Conservation (phyloP, 2,888 invertebrate species). For the Vandiemenella viatica region DNA sequence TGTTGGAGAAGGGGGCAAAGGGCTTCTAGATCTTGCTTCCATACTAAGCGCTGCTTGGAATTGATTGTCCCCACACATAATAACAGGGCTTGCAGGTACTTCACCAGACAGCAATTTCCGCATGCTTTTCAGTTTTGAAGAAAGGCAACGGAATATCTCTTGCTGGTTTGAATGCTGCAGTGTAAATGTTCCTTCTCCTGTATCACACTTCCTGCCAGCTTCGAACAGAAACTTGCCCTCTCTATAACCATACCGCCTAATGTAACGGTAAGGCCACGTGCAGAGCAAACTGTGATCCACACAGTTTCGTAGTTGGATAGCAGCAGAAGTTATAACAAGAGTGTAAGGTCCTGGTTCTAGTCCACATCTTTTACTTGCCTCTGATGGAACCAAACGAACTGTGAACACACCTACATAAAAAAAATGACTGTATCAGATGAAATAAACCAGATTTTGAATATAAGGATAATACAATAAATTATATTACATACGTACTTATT, state of each 20-base stretch:
- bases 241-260: conserved; percentile 70
- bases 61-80: conserved; percentile 51
- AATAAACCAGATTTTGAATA: background rate
- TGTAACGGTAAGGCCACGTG: conserved; percentile 74
- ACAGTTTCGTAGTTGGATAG: conserved; percentile 55
- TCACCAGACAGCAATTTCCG: conserved; percentile 57
- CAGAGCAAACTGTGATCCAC: conserved; percentile 45
- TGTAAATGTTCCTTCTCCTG: conserved; percentile 70
- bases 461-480: background rate
- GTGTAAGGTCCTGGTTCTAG: conserved; percentile 56
- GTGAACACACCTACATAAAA: conserved; percentile 46
- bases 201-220: conserved; percentile 73
- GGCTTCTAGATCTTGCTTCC: conserved; percentile 69
- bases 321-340: conserved; percentile 55
- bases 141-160: conserved; percentile 67
- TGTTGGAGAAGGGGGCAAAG: conserved; percentile 52
- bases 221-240: conserved; percentile 78
- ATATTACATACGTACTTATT: background rate
- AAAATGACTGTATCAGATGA: background rate
- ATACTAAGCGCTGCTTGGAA: conserved; percentile 58
- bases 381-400: conserved; percentile 60
- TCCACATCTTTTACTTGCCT: conserved; percentile 61
- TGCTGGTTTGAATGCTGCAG: conserved; percentile 68
- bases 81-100: conserved; percentile 30
- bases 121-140: conserved; percentile 75